A percentile compares a stretch with the other conserved stretches of the same genome.
phyloP scores from a whole-genome alignment of 2,888 invertebrate species.

The Siphlonurus alternatus region DNA sequence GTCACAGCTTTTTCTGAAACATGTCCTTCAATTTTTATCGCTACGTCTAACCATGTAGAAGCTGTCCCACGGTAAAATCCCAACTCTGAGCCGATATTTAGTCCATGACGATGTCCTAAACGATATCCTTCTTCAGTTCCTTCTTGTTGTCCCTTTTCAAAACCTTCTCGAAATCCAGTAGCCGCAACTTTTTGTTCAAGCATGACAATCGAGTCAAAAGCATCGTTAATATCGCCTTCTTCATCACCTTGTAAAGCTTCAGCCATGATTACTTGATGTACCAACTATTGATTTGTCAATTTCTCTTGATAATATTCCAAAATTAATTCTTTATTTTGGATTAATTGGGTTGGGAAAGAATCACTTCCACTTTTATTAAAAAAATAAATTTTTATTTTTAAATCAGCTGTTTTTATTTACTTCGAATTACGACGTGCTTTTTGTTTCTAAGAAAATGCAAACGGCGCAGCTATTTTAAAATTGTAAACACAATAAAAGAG shows the following conservation, averaged over 20 bases:
- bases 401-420: too few relatives aligned
- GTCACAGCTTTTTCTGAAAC: not conserved
- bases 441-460: too few relatives aligned
- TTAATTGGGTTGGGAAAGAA: too few relatives aligned
- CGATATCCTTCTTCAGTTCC: not conserved
- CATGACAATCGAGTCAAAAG: not conserved
- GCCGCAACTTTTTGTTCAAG: slow-evolving; percentile 1
- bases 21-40: not conserved
- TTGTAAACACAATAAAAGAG: too few relatives aligned
- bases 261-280: too few relatives aligned
- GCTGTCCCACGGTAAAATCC: slow-evolving; percentile 1
- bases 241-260: not conserved
- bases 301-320: too few relatives aligned
- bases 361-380: too few relatives aligned
- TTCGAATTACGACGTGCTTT: too few relatives aligned
- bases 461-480: too few relatives aligned
- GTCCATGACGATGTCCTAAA: not conserved
- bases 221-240: not conserved
- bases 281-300: too few relatives aligned
- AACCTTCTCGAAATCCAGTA: not conserved
- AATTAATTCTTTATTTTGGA: too few relatives aligned
- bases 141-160: not conserved
- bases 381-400: too few relatives aligned
- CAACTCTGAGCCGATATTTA: not conserved
- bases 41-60: not conserved